These are phyloP conservation scores for Oasisia sp. DNA, from an alignment of 2,888 invertebrate species.

Conservation along the genomic window DNA sequence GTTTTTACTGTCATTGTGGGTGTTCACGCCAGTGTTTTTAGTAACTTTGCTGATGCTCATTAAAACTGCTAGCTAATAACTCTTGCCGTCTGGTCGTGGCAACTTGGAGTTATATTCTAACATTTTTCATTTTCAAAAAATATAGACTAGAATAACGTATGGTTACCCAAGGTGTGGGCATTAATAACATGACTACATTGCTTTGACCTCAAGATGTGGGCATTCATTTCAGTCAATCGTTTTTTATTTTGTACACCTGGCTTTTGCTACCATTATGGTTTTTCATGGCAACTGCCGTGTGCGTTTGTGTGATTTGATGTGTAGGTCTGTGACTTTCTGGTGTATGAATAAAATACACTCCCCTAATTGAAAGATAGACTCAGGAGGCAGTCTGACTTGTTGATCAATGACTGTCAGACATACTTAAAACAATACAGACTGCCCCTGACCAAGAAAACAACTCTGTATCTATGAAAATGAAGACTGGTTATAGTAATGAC, in stretches of 20 bases:
- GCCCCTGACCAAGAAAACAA: too few species aligned
- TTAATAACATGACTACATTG: not conserved
- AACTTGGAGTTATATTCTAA: not conserved
- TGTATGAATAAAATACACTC: not conserved
- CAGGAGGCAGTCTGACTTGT: too few species aligned
- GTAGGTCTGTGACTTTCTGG: too few species aligned
- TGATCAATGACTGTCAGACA: too few species aligned
- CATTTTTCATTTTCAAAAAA: not conserved
- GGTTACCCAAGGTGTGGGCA: not conserved
- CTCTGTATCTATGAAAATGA: too few species aligned
- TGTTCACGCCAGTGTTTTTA: conserved; percentile 8
- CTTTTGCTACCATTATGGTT: not conserved
- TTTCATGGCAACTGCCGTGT: not conserved
- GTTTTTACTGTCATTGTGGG: not conserved
- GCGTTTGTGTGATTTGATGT: not conserved
- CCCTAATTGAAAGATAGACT: too few species aligned
- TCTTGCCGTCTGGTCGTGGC: not conserved
- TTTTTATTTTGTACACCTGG: not conserved
- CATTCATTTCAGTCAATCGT: not conserved
- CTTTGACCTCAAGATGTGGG: not conserved
- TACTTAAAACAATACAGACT: too few species aligned
- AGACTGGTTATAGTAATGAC: too few species aligned
- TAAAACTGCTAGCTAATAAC: not conserved
- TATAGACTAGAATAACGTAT: too few species aligned
- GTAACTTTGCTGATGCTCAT: conserved; percentile 14